Evolutionary conservation across 2,797 vertebrate species (phyloP).

Genomic region (Adelosebastes latens): DNA sequence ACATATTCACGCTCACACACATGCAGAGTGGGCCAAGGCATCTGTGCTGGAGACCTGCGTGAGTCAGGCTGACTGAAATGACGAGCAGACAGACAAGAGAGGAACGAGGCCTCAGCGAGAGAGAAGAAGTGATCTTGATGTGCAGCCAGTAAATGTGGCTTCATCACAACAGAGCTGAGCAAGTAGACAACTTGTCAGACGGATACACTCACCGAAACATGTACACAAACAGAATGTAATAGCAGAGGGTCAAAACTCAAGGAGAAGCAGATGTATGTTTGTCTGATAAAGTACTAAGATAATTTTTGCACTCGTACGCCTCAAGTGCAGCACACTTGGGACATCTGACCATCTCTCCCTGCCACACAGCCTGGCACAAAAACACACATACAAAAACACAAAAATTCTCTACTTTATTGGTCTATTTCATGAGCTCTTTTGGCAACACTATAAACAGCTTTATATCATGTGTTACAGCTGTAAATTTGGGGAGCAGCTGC

Average conservation of each 20-base stretch:
- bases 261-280: neutral
- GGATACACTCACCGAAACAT: constrained; percentile 10
- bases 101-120: constrained; percentile 31
- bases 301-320: neutral
- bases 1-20: constrained; percentile 41
- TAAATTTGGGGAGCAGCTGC: constrained; percentile 27
- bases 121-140: constrained; percentile 67
- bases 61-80: constrained; percentile 63
- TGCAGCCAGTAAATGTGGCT: constrained; percentile 68
- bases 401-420: neutral
- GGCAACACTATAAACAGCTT: constrained; percentile 22
- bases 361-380: neutral
- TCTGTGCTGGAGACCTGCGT: constrained; percentile 72
- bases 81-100: constrained; percentile 49
- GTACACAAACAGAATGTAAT: neutral
- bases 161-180: constrained; percentile 34
- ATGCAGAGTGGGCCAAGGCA: constrained; percentile 66
- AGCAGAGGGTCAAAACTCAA: constrained; percentile 26
- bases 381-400: neutral
- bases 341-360: neutral
- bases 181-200: constrained; percentile 52
- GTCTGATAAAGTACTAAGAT: neutral
- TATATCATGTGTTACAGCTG: constrained; percentile 9
- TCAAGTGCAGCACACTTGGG: neutral
- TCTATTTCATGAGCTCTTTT: constrained; percentile 4